Evolutionary conservation across 2,113 vertebrate species (phyloP).

Genomic region (Ardeotis arabs): DNA sequence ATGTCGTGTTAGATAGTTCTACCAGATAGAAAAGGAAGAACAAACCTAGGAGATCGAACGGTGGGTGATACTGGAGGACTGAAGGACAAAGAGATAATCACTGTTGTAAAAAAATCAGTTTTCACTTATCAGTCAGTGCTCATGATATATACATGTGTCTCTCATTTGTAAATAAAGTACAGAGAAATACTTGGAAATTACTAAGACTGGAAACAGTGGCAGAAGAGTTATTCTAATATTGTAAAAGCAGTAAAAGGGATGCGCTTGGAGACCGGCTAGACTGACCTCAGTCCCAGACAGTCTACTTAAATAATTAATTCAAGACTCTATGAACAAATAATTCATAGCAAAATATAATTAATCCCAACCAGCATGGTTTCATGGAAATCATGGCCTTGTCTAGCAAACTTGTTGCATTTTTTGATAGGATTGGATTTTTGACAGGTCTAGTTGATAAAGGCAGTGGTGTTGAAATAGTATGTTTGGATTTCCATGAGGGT

Average conservation of each 20-base stretch:
- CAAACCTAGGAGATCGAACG: neutral
- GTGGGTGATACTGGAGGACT: fast-evolving
- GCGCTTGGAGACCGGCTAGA: constrained; percentile 18
- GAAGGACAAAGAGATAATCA: neutral
- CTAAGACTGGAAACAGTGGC: neutral
- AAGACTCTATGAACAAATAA: constrained; percentile 38
- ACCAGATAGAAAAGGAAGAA: neutral
- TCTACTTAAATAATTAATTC: constrained; percentile 61
- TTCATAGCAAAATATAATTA: constrained; percentile 55
- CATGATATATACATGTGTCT: neutral
- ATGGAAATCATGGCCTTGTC: neutral
- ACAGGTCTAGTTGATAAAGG: neutral
- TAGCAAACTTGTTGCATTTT: neutral
- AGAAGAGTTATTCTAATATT: neutral
- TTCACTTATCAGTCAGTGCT: neutral
- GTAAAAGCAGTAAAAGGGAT: neutral
- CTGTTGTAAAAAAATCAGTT: neutral
- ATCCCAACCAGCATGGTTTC: neutral
- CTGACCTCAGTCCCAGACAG: constrained; percentile 50
- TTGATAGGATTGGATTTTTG: neutral
- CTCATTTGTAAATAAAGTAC: neutral
- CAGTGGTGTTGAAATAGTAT: neutral
- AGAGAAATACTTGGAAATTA: neutral
- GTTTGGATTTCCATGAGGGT: neutral
- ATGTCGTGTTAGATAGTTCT: neutral